Evolutionary conservation across 64 coral and sea anemone species (phyloP), one percentile per base, ranked within the genome.

Genomic region (Pocillopora verrucosa): DNA sequence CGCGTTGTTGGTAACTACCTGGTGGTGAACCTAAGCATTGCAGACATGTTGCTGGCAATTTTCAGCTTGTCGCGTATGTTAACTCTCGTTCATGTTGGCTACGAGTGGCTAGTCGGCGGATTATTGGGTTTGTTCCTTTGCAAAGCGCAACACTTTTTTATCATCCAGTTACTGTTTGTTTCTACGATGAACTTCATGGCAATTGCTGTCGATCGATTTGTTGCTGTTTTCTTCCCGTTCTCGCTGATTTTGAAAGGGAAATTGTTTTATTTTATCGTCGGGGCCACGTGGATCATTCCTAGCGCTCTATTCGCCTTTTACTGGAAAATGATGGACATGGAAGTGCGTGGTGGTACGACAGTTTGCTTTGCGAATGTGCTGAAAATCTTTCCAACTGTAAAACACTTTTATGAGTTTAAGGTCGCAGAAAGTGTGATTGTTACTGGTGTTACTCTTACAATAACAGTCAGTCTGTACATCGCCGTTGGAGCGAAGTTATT

Each of bases 1-100:
- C 82, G 57, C 2, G 72, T 65, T 12, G 93, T 87, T 11, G 91
- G 89, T 64, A 90, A 94, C 19, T 76, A 87, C n/a, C 87, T 94
- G 30, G 58, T 94, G 41, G 82, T 94, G 0, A 94, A 94, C n/a
- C 69, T 91, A 30, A 61, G 74, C 14, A 51, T 90, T 24, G 89
- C 93, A 59, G 93, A 94, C 58, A 60, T 91, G 2, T 61, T 94
- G 30, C 36, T 94, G 0, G 80, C 88, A 5, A 41, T 94, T 11
- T 84, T 86, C 56, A 94, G 87, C 11, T 80, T 94, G 75, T 76
- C 93, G 5, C 59, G 89, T 59, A 51, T 89, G 26, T 87, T 94
- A 35, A 80, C 83, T 36, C 67, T 91, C 9, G 87, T 91, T 19
- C 75, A 74, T 10, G 74, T 90, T 22, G 88, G 76, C 1, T 58